These are phyloP conservation scores for Pongo pygmaeus DNA, from an alignment of 2,113 vertebrate species.

Conservation along the genomic window DNA sequence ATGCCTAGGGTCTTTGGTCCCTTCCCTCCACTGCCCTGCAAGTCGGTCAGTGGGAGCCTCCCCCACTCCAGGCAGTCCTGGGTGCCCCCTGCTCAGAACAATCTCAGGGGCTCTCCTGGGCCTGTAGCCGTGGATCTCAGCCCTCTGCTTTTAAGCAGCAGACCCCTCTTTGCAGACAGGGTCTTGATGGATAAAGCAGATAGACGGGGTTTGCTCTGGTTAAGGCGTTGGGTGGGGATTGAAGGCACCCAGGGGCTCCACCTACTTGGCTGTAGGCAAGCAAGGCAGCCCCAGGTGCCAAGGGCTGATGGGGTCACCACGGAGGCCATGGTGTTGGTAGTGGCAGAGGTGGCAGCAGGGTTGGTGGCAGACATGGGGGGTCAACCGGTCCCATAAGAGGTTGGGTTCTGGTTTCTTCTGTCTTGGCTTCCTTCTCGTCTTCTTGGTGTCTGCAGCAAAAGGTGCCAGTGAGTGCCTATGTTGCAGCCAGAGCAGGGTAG, in stretches of 20 bases:
- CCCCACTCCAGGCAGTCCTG: no score
- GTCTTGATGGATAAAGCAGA: neutral
- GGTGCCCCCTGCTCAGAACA: neutral
- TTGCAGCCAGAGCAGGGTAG: neutral
- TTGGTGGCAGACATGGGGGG: neutral
- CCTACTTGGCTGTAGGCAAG: neutral
- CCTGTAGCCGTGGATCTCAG: neutral
- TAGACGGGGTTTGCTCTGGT: no score
- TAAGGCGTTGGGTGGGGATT: neutral
- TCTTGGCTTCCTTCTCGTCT: conserved; percentile 48
- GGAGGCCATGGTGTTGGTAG: neutral
- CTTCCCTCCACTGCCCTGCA: conserved; percentile 33
- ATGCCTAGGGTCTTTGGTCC: conserved; percentile 75
- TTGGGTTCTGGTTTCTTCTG: conserved; percentile 6
- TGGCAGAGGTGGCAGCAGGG: neutral
- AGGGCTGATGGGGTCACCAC: neutral
- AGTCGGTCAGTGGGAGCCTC: conserved; percentile 47
- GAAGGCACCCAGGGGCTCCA: neutral
- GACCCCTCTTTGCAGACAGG: neutral
- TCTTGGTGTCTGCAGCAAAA: conserved; percentile 60
- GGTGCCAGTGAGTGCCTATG: neutral
- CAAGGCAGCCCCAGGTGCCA: neutral
- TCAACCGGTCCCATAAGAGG: neutral
- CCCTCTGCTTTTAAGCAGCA: neutral
- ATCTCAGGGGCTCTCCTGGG: fast-evolving